Conservation (phyloP, 2,797 vertebrate genomes). For the Hybognathus amarus region DNA sequence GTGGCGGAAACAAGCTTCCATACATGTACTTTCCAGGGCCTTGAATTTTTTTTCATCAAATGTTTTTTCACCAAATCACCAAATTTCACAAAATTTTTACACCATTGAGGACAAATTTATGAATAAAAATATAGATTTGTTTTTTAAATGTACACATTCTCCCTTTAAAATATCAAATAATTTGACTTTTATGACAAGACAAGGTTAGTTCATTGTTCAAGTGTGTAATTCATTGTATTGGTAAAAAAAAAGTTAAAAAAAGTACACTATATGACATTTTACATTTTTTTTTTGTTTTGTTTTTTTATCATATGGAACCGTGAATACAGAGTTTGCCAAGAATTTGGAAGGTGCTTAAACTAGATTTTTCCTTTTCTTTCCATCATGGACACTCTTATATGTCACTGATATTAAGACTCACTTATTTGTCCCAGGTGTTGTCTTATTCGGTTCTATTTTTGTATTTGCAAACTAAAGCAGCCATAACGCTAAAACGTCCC, state of each 20-base stretch:
- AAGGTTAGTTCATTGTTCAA: background rate
- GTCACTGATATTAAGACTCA: background rate
- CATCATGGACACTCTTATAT: background rate
- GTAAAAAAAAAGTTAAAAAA: background rate
- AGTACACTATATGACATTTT: background rate
- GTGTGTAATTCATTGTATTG: background rate
- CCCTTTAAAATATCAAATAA: background rate
- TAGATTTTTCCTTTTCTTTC: too few relatives aligned
- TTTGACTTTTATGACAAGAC: background rate
- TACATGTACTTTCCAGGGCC: too few relatives aligned
- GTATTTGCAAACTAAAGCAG: constrained; percentile 6
- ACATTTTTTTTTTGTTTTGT: too few relatives aligned
- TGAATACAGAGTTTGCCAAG: background rate
- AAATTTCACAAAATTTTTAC: too few relatives aligned
- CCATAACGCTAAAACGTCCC: constrained; percentile 4
- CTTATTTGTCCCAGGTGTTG: background rate
- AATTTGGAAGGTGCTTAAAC: background rate
- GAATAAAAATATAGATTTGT: too few relatives aligned
- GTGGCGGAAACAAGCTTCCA: too few relatives aligned
- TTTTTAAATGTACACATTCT: too few relatives aligned
- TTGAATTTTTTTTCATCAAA: too few relatives aligned
- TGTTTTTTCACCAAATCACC: too few relatives aligned
- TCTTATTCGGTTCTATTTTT: background rate
- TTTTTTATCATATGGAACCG: background rate
- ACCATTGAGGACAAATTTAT: too few relatives aligned